Percentiles rank a stretch among this genome's conserved stretches.
Conservation (phyloP, 2,113 vertebrate genomes). For the Clinocottus analis region DNA sequence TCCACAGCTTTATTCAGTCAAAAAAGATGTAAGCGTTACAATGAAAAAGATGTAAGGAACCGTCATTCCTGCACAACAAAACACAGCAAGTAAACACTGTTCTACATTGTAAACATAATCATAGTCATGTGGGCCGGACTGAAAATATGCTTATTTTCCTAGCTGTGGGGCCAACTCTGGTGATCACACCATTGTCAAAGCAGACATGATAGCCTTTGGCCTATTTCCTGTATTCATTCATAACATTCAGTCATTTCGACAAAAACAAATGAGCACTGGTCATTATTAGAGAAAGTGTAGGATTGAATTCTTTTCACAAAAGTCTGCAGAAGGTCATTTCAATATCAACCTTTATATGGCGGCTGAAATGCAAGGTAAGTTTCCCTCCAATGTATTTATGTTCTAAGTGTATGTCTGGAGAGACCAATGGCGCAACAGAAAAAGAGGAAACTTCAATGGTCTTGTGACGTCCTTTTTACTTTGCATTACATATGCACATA, state of each 20-base stretch:
- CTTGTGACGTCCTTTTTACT: conserved; percentile 59
- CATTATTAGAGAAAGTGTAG: conserved; percentile 1
- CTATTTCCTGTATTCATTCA: not conserved
- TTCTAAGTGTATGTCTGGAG: conserved; percentile 46
- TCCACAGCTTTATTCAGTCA: conserved; percentile 22
- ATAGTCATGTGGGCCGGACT: conserved; percentile 53
- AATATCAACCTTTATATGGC: conserved; percentile 52
- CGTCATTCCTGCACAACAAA: conserved; percentile 20
- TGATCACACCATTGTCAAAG: conserved; percentile 21
- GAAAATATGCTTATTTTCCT: conserved; percentile 44
- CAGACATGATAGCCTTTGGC: conserved; percentile 8
- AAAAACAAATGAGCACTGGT: not conserved
- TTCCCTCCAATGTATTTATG: conserved; percentile 53
- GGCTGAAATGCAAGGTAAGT: conserved; percentile 33
- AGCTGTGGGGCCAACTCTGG: conserved; percentile 18
- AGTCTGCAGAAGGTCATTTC: conserved; percentile 55
- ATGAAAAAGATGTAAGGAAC: conserved; percentile 16
- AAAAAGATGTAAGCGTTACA: conserved; percentile 20
- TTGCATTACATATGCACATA: conserved; percentile 81
- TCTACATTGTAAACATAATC: conserved; percentile 58
- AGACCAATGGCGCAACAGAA: conserved; percentile 49
- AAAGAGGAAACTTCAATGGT: conserved; percentile 62
- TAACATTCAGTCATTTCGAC: conserved; percentile 26
- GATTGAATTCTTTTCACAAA: conserved; percentile 27
- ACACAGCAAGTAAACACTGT: conserved; percentile 51